phyloP scores from a whole-genome alignment of 2,113 vertebrate species.

The Macquaria ambigua region DNA sequence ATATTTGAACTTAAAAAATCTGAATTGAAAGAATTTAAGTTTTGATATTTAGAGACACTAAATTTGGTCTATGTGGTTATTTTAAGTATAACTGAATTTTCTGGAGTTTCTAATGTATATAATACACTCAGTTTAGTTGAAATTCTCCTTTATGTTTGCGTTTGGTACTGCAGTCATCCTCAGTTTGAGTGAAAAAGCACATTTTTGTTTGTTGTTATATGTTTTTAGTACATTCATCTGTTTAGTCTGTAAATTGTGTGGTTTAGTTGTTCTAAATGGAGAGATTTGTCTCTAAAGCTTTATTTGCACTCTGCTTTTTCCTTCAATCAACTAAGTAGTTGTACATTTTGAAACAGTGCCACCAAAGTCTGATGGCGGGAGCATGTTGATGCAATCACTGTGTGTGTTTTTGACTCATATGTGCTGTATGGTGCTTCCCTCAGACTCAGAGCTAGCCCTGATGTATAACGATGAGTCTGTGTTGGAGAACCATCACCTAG shows the following conservation, averaged over 20 bases:
- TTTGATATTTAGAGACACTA: neutral
- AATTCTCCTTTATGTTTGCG: neutral
- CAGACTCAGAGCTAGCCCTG: constrained; percentile 95
- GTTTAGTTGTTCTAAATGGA: neutral
- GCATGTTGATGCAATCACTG: neutral
- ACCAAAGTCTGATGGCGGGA: neutral
- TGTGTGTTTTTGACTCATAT: neutral
- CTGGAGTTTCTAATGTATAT: neutral
- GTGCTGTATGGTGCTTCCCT: constrained; percentile 8
- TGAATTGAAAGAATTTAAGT: neutral
- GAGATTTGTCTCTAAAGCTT: neutral
- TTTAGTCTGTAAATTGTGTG: neutral
- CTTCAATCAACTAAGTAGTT: neutral
- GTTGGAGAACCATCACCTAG: constrained; percentile 95
- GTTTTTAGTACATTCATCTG: neutral
- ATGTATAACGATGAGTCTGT: constrained; percentile 98
- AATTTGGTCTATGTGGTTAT: neutral
- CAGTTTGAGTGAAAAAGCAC: neutral
- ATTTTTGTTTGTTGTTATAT: neutral
- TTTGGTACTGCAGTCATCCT: neutral
- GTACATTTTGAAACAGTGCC: neutral
- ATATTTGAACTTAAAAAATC: neutral
- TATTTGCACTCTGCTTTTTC: neutral
- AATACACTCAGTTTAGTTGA: neutral
- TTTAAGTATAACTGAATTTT: neutral